Evolutionary conservation across 23 tunicate species (phyloP).

Genomic region (Trididemnum nubilum): DNA sequence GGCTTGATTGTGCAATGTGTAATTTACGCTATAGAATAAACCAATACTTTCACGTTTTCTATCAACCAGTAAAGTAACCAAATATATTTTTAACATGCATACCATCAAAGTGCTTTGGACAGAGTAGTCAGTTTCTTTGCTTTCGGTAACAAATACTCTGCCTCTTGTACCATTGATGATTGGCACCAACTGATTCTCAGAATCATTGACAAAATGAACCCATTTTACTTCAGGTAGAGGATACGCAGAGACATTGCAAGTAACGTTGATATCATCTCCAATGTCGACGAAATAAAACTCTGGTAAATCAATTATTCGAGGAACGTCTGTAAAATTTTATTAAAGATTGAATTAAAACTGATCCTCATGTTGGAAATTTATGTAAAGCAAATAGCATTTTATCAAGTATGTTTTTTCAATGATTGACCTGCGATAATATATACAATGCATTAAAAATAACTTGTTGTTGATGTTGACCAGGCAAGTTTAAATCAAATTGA

Average conservation of each 20-base stretch:
- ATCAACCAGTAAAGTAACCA: too few relatives aligned
- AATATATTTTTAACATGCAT: too few relatives aligned
- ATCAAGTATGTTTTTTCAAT: too few relatives aligned
- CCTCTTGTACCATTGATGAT: constrained; percentile 46
- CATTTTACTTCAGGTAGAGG: constrained; percentile 46
- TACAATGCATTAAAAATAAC: too few relatives aligned
- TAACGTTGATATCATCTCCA: constrained; percentile 40
- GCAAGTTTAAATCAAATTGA: too few relatives aligned
- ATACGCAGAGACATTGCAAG: constrained; percentile 37
- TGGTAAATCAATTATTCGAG: constrained; percentile 14
- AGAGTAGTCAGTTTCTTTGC: neutral
- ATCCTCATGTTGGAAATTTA: too few relatives aligned
- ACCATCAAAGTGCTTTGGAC: constrained; percentile 53
- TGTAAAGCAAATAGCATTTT: too few relatives aligned
- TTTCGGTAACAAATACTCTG: neutral
- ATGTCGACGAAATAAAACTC: neutral
- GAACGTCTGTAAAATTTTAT: constrained; percentile 30
- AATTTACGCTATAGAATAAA: neutral
- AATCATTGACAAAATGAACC: constrained; percentile 12
- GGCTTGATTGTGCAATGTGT: neutral
- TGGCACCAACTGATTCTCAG: neutral
- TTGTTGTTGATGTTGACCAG: too few relatives aligned
- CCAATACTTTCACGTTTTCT: too few relatives aligned
- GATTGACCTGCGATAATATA: too few relatives aligned
- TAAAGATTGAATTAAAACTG: too few relatives aligned